Evolutionary conservation across 2,888 invertebrate genomes (phyloP), one percentile per base, ranked within the genome.

Genomic region (Rotaria magnacalcarata): DNA sequence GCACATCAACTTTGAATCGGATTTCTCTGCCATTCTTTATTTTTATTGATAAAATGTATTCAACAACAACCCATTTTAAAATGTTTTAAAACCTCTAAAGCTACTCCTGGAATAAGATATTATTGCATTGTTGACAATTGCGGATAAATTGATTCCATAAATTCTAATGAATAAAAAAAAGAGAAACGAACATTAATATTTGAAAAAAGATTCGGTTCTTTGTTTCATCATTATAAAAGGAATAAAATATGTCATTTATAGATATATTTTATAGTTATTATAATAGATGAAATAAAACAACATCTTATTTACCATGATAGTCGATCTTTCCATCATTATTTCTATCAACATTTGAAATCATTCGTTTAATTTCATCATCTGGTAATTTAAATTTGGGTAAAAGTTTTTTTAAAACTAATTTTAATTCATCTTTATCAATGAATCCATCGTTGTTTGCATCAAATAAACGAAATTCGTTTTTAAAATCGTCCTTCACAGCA

Each of bases 371-470:
- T 80, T 80, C 75, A 47, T 24, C 24, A 24, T 80, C 75, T 0
- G 75, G 75, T 47, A 80, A 80, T 47, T 80, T 21, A 47, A 47
- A 80, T 47, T 80, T 80, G 0, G 75, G 75, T 80, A 80, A 80
- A 24, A 80, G 43, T 24, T 80, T 80, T 80, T 80, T 41, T n/a
- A 80, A 80, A 47, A 80, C 43, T 5, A 80, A 11, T 47, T 80
- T 80, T 43, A 80, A 80, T 80, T 80, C 75, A 80, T 80, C 10
- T 80, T 47, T 47, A 24, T 43, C 47, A 24, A 80, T 80, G n/a
- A 47, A 80, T 80, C 75, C 75, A 80, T 80, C 75, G 16, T 80
- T 80, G 47, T 80, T 80, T 21, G 7, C 21, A 80, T 80, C 75
- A 47, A 80, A 80, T 21, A 80, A 19, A 24, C 24, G 43, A 80